These are phyloP conservation scores for Glaucopsyche alexis DNA, from an alignment of 2,888 invertebrate species.

Conservation along the genomic window DNA sequence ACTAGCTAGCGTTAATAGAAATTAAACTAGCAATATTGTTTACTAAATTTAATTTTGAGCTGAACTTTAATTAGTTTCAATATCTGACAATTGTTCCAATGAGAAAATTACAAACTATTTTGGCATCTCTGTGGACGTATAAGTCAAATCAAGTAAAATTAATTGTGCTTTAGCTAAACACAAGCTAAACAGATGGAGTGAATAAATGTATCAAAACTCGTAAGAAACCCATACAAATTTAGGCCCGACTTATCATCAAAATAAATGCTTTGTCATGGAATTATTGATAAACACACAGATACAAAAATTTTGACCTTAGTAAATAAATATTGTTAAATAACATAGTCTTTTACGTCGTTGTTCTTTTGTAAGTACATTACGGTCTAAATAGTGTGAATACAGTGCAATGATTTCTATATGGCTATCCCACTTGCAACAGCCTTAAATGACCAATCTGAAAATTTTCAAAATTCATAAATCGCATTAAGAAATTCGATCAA, in stretches of 20 bases:
- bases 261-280: slow-evolving; percentile 76
- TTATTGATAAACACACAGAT: slow-evolving; percentile 32
- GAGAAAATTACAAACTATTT: slow-evolving; percentile 63
- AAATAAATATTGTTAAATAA: slow-evolving; percentile 32
- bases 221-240: slow-evolving; percentile 60
- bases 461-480: slow-evolving; percentile 38
- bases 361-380: slow-evolving; percentile 56
- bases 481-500: background rate
- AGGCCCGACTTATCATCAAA: slow-evolving; percentile 70
- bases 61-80: slow-evolving; percentile 43
- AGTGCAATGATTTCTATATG: slow-evolving; percentile 50
- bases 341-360: slow-evolving; percentile 74
- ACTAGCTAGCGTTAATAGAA: slow-evolving; percentile 25
- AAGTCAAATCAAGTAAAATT: slow-evolving; percentile 55
- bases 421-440: slow-evolving; percentile 73
- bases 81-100: slow-evolving; percentile 27
- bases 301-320: slow-evolving; percentile 29
- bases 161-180: slow-evolving; percentile 56
- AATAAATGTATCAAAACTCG: slow-evolving; percentile 30
- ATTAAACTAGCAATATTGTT: slow-evolving; percentile 21
- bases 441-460: slow-evolving; percentile 80
- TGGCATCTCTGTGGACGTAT: slow-evolving; percentile 77
- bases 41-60: slow-evolving; percentile 52
- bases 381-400: slow-evolving; percentile 41
- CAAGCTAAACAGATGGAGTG: slow-evolving; percentile 39